Conservation (phyloP, 2,888 invertebrate genomes). For the Mayetiola destructor region DNA sequence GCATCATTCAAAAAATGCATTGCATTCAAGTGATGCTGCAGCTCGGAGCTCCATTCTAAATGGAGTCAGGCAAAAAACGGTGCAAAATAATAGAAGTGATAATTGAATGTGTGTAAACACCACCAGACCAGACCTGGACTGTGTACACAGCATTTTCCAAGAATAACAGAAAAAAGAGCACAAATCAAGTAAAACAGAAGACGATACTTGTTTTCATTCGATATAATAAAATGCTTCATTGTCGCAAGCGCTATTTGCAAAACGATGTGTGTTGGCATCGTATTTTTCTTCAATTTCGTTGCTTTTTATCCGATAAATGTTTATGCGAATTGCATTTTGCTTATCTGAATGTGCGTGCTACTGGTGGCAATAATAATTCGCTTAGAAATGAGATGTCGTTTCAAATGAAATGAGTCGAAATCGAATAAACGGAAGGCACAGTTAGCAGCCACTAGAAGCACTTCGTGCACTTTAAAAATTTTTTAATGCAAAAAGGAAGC, state of each 20-base stretch:
- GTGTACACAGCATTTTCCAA: neutral
- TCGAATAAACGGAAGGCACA: neutral
- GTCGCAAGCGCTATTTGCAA: slow-evolving; percentile 7
- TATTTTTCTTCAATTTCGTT: neutral
- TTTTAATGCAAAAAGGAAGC: neutral
- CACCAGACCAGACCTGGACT: neutral
- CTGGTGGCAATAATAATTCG: neutral
- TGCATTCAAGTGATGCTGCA: slow-evolving; percentile 1
- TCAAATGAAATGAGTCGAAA: neutral
- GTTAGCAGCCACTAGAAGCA: neutral
- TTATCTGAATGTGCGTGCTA: neutral
- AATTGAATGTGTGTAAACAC: too few species aligned
- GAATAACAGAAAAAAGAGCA: neutral
- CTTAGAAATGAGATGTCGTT: too few species aligned
- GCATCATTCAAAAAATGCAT: too few species aligned
- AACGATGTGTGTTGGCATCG: neutral
- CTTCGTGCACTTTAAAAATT: too few species aligned
- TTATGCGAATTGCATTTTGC: slow-evolving; percentile 10
- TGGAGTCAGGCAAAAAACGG: neutral
- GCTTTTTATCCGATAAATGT: neutral
- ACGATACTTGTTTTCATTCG: too few species aligned
- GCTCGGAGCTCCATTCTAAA: too few species aligned
- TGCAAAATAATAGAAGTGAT: neutral
- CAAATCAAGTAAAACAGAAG: neutral
- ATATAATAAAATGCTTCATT: slow-evolving; percentile 6